Conservation (phyloP, 2,888 invertebrate species). For the Hoplodrina ambigua region DNA sequence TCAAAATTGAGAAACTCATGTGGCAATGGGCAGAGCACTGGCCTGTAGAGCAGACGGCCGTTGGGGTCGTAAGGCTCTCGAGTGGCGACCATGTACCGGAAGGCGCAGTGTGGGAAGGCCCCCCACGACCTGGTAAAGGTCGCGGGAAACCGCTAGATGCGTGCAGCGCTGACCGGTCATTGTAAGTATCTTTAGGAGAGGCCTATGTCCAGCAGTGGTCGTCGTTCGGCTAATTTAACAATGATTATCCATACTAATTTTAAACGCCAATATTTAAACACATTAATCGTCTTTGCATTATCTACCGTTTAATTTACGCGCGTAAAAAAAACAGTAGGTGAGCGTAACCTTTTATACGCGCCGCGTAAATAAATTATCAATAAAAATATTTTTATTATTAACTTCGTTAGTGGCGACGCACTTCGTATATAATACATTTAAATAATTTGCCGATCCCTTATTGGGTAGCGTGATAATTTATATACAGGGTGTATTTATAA, state of each 20-base stretch:
- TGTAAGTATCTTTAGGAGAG: too few species aligned
- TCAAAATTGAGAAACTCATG: too few species aligned
- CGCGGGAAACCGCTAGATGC: too few species aligned
- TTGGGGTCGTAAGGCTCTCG: too few species aligned
- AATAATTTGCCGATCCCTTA: slow-evolving; percentile 20
- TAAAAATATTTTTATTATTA: slow-evolving; percentile 13
- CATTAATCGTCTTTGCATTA: not conserved
- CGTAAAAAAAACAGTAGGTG: slow-evolving; percentile 8
- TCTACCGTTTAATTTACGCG: slow-evolving; percentile 20
- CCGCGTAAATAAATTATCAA: slow-evolving; percentile 13
- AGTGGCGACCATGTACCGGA: too few species aligned
- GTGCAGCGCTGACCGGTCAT: too few species aligned
- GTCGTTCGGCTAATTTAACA: too few species aligned
- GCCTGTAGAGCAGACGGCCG: too few species aligned
- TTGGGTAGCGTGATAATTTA: not conserved
- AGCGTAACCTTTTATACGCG: not conserved
- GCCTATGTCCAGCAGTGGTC: too few species aligned
- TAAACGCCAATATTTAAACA: slow-evolving; percentile 12
- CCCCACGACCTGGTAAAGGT: too few species aligned
- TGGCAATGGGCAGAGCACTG: too few species aligned
- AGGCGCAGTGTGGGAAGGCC: too few species aligned
- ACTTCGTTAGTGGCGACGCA: slow-evolving; percentile 31
- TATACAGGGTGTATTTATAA: slow-evolving; percentile 17
- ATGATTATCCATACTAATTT: not conserved
- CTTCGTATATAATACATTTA: slow-evolving; percentile 21